Base-by-base conservation (phyloP, 1,140 invertebrate species). In the Cherax quadricarinatus region DNA sequence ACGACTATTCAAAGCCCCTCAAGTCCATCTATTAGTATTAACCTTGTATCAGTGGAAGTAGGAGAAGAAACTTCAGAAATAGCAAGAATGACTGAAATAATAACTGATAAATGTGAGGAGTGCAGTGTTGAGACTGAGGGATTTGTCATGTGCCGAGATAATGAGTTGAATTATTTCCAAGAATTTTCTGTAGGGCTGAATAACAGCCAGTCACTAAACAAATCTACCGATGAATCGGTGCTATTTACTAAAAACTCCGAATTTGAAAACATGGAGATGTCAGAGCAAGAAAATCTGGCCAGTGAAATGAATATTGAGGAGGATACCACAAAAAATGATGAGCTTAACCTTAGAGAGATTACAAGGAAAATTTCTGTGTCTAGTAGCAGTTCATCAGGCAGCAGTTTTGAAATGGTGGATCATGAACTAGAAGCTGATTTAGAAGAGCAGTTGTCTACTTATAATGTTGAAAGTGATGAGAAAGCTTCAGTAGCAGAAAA, bases 391-490 rank as follows among this genome's bases (percentile, higher is more conserved):
- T 81, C 87, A 81, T 80, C 87, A 9, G 60, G 49, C 24, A 89
- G 87, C 30, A 89, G 87, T 49, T 89, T 89, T 89, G 88, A 90
- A 51, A 90, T 90, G 88, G 88, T 90, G 30, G 88, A 90, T 24
- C 70, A 84, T 85, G 88, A 84, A 70, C 24, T 30, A 53, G 88
- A 90, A 30, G 70, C 78, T 21, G 88, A 90, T 48, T 30, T 90
- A 57, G 88, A 90, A 90, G 88, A 87, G 49, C 53, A 91, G 49
- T 70, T 80, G 51, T 84, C 82, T n/a, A 24, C 49, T 21, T 84
- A 78, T 60, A 82, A 90, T 48, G n/a, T 62, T 9, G 82, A 84
- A 78, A 57, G 14, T 79, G 83, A 24, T 6, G 75, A 80, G 14
- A 86, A 79, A 66, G 89, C 87, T 4, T 51, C 66, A 30, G 3